Evolutionary conservation across 2,113 vertebrate genomes (phyloP), one percentile per base, ranked within the genome.

Genomic region (human (Homo sapiens)): DNA sequence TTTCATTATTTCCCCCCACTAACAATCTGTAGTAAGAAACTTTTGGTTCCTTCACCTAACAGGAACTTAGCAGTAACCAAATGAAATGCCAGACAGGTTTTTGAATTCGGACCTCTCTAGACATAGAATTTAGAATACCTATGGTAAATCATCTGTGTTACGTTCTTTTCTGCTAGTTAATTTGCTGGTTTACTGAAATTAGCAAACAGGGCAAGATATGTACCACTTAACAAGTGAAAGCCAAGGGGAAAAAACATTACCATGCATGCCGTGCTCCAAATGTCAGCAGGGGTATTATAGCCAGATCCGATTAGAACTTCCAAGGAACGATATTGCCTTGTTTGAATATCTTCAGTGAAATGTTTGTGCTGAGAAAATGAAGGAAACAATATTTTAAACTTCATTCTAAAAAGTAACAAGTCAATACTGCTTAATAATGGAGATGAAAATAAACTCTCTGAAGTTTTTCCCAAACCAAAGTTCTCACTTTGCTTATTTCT

Each of bases 221-320:
- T 38, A 76, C 25, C 25, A 61, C 7, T 0, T n/a, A 95, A 48
- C 32, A 50, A 43, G 43, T 12, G 38, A 64, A 94, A 52, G 61
- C 50, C 27, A 72, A 52, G 22, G 38, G 16, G 32, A 18, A 23
- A 45, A 11, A 40, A 68, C 92, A 93, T 99, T 99, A 99, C 99
- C 99, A 99, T 99, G 98, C 99, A 99, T 0, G 99, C 99, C 0
- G 99, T 99, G 99, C 99, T 99, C 99, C 99, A 99, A 98, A 99
- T 99, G 98, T 99, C 99, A 38, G 99, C 99, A 1, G 99, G 99
- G 3, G 99, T 99, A 96, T 99, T 98, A 52, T 99, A 99, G n/a
- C 99, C 99, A 0, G 99, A 98, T 9, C 99, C 99, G 48, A 99
- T 99, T 91, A 99, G 94, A 87, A 99, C 99, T 98, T 99, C 99